These are phyloP conservation scores for Protomyctophum bolini DNA, from an alignment of 2,113 vertebrate species.

Conservation along the genomic window DNA sequence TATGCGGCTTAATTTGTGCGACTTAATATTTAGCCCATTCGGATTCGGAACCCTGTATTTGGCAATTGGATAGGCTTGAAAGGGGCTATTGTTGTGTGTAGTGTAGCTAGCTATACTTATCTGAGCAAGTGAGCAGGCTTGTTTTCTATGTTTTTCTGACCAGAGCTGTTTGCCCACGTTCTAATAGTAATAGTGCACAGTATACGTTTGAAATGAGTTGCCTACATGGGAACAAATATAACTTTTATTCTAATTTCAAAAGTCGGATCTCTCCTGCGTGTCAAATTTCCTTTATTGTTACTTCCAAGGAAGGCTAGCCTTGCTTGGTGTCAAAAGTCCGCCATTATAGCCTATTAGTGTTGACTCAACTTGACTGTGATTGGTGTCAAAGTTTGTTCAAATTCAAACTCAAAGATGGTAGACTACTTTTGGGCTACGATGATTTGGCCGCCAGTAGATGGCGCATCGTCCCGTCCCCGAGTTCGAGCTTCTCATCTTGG, in stretches of 20 bases:
- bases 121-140: too few relatives aligned
- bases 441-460: constrained; percentile 46
- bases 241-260: background rate
- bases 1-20: too few relatives aligned
- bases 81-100: too few relatives aligned
- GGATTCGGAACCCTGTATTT: background rate
- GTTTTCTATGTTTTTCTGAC: background rate
- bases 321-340: background rate
- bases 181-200: too few relatives aligned
- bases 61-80: background rate
- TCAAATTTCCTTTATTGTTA: background rate
- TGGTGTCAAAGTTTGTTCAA: constrained; percentile 2
- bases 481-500: too few relatives aligned
- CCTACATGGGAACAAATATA: too few relatives aligned
- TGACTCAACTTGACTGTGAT: background rate
- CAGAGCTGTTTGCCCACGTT: background rate
- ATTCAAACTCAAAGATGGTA: background rate
- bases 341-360: background rate
- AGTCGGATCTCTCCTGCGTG: background rate
- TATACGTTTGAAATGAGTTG: too few relatives aligned
- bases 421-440: background rate
- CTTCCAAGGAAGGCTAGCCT: background rate
- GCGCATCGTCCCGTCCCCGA: background rate
- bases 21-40: too few relatives aligned
- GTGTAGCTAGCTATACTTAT: too few relatives aligned